These are phyloP conservation scores for Plemyria rubiginata DNA, from an alignment of 2,888 invertebrate species.

Conservation along the genomic window DNA sequence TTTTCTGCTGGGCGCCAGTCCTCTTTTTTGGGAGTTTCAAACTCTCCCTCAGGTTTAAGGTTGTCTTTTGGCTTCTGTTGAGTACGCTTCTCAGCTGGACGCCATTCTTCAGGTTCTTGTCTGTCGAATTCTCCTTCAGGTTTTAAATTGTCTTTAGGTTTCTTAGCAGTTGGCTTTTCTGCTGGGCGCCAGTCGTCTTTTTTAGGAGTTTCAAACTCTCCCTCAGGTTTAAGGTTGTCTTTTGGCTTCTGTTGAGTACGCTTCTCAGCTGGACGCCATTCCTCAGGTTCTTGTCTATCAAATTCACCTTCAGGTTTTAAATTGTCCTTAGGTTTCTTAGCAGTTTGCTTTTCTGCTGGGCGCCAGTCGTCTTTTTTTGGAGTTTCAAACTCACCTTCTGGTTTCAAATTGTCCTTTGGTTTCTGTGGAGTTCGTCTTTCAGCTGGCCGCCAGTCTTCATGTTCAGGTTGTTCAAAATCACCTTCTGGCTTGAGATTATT, in stretches of 20 bases:
- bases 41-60: slow-evolving; percentile 72
- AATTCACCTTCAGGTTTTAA: slow-evolving; percentile 86
- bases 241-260: slow-evolving; percentile 48
- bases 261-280: slow-evolving; percentile 66
- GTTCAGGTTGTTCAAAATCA: slow-evolving; percentile 76
- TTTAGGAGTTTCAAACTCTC: slow-evolving; percentile 72
- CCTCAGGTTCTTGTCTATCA: slow-evolving; percentile 66
- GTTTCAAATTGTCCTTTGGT: slow-evolving; percentile 66
- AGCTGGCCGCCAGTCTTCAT: slow-evolving; percentile 66
- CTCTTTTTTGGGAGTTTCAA: slow-evolving; percentile 72
- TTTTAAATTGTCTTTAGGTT: slow-evolving; percentile 66
- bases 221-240: slow-evolving; percentile 82
- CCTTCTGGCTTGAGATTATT: slow-evolving; percentile 82
- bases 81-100: slow-evolving; percentile 68
- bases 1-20: slow-evolving; percentile 69
- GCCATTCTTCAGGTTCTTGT: slow-evolving; percentile 63
- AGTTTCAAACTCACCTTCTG: slow-evolving; percentile 78
- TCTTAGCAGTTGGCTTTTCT: slow-evolving; percentile 64
- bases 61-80: slow-evolving; percentile 82
- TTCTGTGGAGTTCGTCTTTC: slow-evolving; percentile 55
- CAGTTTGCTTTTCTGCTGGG: slow-evolving; percentile 59
- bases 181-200: slow-evolving; percentile 72
- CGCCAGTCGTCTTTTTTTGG: slow-evolving; percentile 62
- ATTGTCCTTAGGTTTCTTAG: slow-evolving; percentile 77
- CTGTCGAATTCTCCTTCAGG: slow-evolving; percentile 84